A percentile compares a stretch with the other conserved stretches of the same genome.
phyloP scores from a whole-genome alignment of 2,113 vertebrate genomes.

The Pterophyllum scalare region DNA sequence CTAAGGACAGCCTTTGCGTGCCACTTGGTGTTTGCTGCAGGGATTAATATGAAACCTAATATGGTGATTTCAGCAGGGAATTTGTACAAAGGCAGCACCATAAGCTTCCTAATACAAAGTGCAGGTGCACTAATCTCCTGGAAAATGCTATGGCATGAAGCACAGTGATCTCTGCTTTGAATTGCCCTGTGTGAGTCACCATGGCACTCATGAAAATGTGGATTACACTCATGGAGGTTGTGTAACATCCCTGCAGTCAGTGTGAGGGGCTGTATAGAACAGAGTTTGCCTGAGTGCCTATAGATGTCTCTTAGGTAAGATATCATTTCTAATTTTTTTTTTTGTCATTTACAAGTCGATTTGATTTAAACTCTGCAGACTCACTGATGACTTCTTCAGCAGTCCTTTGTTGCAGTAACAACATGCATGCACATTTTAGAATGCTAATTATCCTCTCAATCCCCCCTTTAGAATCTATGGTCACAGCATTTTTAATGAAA shows the following conservation, averaged over 20 bases:
- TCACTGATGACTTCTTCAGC: background rate
- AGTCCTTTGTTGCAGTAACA: background rate
- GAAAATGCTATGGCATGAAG: constrained; percentile 22
- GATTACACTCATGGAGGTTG: constrained; percentile 45
- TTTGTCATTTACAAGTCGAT: background rate
- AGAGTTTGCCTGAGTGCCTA: background rate
- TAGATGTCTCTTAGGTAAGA: background rate
- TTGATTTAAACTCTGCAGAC: constrained; percentile 7
- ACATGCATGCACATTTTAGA: background rate
- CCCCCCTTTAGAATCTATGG: background rate
- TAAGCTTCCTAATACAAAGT: constrained; percentile 50
- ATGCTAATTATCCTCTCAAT: constrained; percentile 26
- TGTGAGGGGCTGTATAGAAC: background rate
- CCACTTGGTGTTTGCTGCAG: constrained; percentile 25
- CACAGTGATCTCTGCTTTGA: constrained; percentile 47
- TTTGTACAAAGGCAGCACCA: constrained; percentile 43
- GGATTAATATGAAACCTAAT: constrained; percentile 59
- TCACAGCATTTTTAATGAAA: constrained; percentile 49
- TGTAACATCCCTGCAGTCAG: constrained; percentile 27
- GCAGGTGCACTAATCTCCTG: constrained; percentile 56
- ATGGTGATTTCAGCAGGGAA: constrained; percentile 55
- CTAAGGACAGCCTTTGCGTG: constrained; percentile 9
- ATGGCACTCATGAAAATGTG: constrained; percentile 7
- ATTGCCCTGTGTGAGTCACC: constrained; percentile 49
- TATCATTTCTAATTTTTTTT: background rate